These are phyloP conservation scores for Lacerta bilineata DNA, from an alignment of 2,797 vertebrate species.

Conservation along the genomic window DNA sequence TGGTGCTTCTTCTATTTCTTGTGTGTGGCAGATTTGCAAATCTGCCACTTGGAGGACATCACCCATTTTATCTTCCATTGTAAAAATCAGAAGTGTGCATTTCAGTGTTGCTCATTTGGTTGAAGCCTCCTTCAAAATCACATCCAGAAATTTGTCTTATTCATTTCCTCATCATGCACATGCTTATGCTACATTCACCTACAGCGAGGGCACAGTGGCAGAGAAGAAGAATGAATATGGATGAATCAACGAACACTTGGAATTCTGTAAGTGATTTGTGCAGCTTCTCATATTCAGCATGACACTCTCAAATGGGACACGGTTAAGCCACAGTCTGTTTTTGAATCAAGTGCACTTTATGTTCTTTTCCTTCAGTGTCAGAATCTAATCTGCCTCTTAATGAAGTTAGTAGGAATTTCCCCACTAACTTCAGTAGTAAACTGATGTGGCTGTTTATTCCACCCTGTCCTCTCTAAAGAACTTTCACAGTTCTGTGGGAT, in stretches of 20 bases:
- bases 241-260: constrained; percentile 53
- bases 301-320: constrained; percentile 59
- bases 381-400: rapidly evolving
- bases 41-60: constrained; percentile 12
- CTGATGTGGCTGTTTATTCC: constrained; percentile 25
- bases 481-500: constrained; percentile 6
- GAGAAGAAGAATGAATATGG: constrained; percentile 69
- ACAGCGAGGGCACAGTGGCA: background rate
- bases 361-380: constrained; percentile 44
- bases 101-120: constrained; percentile 56
- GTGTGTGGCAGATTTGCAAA: constrained; percentile 1
- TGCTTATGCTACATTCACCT: constrained; percentile 63
- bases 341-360: constrained; percentile 64
- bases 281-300: constrained; percentile 64
- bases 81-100: constrained; percentile 26
- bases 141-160: constrained; percentile 57
- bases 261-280: constrained; percentile 58
- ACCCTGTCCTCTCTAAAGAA: background rate
- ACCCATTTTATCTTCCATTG: constrained; percentile 37
- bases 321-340: constrained; percentile 68
- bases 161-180: constrained; percentile 58
- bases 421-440: background rate
- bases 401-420: constrained; percentile 23
- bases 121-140: constrained; percentile 68
- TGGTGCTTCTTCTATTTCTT: background rate